Conservation (phyloP, 2,888 invertebrate genomes). For the Megalurothrips usitatus region DNA sequence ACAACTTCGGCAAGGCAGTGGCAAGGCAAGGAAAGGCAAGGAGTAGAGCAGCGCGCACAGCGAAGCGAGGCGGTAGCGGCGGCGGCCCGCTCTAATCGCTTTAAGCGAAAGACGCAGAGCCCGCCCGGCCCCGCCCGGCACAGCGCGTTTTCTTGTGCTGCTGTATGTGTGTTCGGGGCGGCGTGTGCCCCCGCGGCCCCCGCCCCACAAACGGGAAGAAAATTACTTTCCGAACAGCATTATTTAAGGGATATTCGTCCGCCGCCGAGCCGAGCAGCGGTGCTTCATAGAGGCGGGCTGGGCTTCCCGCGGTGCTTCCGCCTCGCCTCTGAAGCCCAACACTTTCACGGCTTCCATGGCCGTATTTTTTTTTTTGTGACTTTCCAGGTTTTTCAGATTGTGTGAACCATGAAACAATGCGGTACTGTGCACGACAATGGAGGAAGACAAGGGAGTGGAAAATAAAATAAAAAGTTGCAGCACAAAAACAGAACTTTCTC, state of each 20-base stretch:
- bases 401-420: too few species aligned
- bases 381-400: too few species aligned
- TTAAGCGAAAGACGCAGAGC: background rate
- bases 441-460: too few species aligned
- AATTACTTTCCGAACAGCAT: constrained; percentile 25
- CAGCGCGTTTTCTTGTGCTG: background rate
- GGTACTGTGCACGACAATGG: too few species aligned
- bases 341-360: too few species aligned
- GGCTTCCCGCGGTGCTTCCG: background rate
- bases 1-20: constrained; percentile 6
- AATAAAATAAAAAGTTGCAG: too few species aligned
- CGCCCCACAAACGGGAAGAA: background rate
- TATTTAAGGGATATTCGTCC: constrained; percentile 10
- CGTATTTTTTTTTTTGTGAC: too few species aligned
- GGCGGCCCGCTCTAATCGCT: constrained; percentile 11
- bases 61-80: background rate
- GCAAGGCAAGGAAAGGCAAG: too few species aligned
- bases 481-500: too few species aligned
- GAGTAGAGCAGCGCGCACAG: background rate
- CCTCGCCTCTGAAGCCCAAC: too few species aligned
- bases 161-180: constrained; percentile 9
- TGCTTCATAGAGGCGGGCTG: background rate
- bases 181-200: background rate
- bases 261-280: background rate
- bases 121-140: background rate